Percentiles rank a stretch among this genome's conserved stretches.
phyloP scores from a whole-genome alignment of 2,888 invertebrate genomes.

The Gymnoscelis rufifasciata region DNA sequence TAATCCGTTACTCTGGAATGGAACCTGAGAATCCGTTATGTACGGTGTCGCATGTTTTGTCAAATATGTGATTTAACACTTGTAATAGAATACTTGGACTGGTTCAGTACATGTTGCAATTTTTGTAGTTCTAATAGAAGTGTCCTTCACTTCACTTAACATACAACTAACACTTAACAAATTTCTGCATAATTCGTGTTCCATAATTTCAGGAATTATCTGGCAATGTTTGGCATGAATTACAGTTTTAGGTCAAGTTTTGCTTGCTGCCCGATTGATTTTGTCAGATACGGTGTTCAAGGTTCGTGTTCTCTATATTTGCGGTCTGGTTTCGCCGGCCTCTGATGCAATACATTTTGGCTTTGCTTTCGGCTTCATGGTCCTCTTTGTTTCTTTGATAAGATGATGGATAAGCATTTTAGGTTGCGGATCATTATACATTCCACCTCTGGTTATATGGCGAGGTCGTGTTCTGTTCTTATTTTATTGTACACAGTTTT shows the following conservation, averaged over 20 bases:
- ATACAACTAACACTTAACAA: conserved; percentile 5
- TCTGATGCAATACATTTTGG: conserved; percentile 74
- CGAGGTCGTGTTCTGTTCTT: conserved; percentile 42
- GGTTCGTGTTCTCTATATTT: conserved; percentile 77
- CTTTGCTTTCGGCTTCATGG: conserved; percentile 67
- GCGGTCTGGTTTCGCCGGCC: conserved; percentile 75
- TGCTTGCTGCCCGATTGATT: conserved; percentile 74
- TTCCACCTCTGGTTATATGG: conserved; percentile 47
- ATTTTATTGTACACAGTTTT: conserved; percentile 30
- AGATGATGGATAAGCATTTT: conserved; percentile 68
- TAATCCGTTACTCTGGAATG: conserved; percentile 18
- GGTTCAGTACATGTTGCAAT: conserved; percentile 18
- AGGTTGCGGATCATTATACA: conserved; percentile 53
- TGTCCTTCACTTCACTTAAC: conserved; percentile 22
- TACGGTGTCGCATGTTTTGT: conserved; percentile 3
- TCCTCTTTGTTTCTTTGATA: conserved; percentile 71
- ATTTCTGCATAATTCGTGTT: background rate
- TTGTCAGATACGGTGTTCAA: conserved; percentile 76
- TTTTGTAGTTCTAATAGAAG: conserved; percentile 15
- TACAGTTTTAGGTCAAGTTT: conserved; percentile 74
- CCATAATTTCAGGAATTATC: conserved; percentile 2
- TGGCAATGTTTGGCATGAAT: conserved; percentile 53
- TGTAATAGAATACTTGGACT: conserved; percentile 13
- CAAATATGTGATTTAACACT: conserved; percentile 15
- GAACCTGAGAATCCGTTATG: conserved; percentile 5